Conservation (phyloP, 2,113 vertebrate genomes). For the Lathamus discolor region DNA sequence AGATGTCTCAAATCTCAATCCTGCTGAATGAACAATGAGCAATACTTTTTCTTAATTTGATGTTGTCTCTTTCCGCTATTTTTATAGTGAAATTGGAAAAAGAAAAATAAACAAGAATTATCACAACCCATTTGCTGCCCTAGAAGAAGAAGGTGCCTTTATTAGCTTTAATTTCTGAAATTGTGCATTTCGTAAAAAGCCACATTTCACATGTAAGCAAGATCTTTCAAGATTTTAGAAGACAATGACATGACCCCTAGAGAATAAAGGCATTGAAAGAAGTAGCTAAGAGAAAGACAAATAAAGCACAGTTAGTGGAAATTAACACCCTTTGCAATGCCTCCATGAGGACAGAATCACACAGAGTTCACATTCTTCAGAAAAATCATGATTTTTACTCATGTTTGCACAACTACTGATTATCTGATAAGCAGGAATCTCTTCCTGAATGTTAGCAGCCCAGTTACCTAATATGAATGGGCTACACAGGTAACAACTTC, state of each 20-base stretch:
- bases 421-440: neutral
- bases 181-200: conserved; percentile 7
- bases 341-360: neutral
- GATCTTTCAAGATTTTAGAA: conserved; percentile 64
- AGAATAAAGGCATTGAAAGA: conserved; percentile 63
- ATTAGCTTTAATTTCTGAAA: conserved; percentile 44
- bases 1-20: neutral
- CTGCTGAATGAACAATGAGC: neutral
- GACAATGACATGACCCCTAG: conserved; percentile 56
- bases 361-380: neutral
- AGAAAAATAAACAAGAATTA: neutral
- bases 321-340: conserved; percentile 32
- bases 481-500: conserved; percentile 50
- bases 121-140: neutral
- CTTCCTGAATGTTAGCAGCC: neutral
- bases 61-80: neutral
- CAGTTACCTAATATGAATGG: neutral
- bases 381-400: conserved; percentile 8
- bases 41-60: neutral
- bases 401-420: neutral
- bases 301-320: conserved; percentile 34
- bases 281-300: conserved; percentile 52
- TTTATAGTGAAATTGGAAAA: neutral
- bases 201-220: conserved; percentile 58
- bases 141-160: conserved; percentile 6